These are phyloP conservation scores for Meloidogyne floridensis DNA, from an alignment of 1,140 invertebrate genomes.

Conservation along the genomic window DNA sequence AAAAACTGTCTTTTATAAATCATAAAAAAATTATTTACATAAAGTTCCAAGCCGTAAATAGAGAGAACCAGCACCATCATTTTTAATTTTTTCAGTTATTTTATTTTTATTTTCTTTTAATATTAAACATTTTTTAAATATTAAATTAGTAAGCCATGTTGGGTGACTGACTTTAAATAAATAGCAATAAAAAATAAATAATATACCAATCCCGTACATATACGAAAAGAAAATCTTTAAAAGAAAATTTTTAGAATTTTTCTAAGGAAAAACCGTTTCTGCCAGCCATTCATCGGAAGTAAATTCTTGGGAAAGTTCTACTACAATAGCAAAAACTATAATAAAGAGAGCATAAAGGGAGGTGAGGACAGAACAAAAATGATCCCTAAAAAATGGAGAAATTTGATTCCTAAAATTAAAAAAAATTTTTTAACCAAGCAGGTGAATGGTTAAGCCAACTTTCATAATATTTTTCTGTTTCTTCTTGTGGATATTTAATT, in stretches of 20 bases:
- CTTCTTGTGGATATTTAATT: no score
- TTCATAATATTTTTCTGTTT: no score
- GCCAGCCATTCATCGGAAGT: conserved; percentile 58
- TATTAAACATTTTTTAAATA: neutral
- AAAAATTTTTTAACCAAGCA: neutral
- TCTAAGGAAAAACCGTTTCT: conserved; percentile 52
- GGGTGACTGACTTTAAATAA: conserved; percentile 61
- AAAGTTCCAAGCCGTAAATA: conserved; percentile 32
- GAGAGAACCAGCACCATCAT: conserved; percentile 18
- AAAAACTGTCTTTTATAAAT: no score
- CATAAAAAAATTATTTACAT: conserved; percentile 5
- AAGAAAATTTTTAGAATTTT: neutral
- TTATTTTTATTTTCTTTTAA: neutral
- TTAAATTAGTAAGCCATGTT: conserved; percentile 46
- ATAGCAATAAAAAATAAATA: conserved; percentile 62
- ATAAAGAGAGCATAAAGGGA: conserved; percentile 59
- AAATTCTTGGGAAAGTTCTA: conserved; percentile 64
- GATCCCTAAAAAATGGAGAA: conserved; percentile 47
- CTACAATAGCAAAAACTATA: conserved; percentile 61
- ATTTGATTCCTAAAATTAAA: neutral
- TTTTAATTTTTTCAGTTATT: neutral
- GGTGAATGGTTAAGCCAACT: conserved; percentile 10
- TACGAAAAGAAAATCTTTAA: conserved; percentile 59
- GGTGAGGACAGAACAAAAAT: conserved; percentile 61
- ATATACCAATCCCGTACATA: conserved; percentile 62